phyloP scores from a whole-genome alignment of 2,797 vertebrate species.

The Cacajao melanocephalus region DNA sequence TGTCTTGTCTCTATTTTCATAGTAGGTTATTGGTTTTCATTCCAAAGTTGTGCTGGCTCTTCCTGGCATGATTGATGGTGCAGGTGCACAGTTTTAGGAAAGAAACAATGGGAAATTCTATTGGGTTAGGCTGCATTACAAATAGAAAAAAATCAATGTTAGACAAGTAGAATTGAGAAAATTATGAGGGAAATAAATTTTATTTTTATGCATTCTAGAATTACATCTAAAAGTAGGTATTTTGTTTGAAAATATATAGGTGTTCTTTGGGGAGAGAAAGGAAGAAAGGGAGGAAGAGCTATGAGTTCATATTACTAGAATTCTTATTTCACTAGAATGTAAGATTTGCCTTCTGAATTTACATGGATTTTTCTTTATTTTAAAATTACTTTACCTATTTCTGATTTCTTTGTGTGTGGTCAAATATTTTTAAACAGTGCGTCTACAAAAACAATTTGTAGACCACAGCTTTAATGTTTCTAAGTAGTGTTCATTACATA shows the following conservation, averaged over 20 bases:
- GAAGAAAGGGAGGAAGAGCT: background rate
- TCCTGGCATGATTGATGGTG: background rate
- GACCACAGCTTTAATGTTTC: background rate
- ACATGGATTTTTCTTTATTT: constrained; percentile 36
- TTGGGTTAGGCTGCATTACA: background rate
- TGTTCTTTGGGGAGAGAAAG: background rate
- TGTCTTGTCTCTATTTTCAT: constrained; percentile 57
- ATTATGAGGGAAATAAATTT: constrained; percentile 55
- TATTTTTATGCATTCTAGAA: constrained; percentile 38
- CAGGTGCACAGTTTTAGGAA: constrained; percentile 49
- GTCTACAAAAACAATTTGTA: background rate
- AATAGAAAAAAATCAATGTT: background rate
- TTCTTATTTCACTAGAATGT: background rate
- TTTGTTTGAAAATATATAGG: background rate
- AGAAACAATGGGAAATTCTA: constrained; percentile 36
- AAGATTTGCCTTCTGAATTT: background rate
- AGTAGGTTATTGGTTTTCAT: background rate
- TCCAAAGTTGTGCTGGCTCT: constrained; percentile 21
- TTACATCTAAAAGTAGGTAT: background rate
- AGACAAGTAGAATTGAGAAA: constrained; percentile 13
- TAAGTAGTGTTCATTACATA: background rate
- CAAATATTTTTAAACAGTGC: background rate
- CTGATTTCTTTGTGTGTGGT: background rate
- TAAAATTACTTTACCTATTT: background rate
- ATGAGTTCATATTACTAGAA: background rate